Conservation (phyloP, 2,797 vertebrate genomes). For the Taenioides sp. region DNA sequence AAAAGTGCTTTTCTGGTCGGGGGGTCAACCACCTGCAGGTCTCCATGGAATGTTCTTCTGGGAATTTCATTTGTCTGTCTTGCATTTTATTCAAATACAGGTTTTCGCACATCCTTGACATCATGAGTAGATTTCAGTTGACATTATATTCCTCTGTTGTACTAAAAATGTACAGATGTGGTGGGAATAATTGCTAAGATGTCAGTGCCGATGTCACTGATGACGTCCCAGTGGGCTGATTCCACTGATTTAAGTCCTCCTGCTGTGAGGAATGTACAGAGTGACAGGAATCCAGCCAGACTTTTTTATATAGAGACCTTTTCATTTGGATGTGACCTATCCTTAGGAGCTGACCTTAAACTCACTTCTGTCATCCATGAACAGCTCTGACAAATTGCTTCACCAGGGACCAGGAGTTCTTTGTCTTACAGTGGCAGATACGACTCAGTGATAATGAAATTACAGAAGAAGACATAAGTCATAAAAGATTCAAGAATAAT, state of each 20-base stretch:
- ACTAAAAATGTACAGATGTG: not conserved
- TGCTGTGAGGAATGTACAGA: conserved; percentile 49
- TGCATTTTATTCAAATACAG: too few relatives aligned
- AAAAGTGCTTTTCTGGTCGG: too few relatives aligned
- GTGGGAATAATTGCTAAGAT: not conserved
- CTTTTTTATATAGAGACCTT: conserved; percentile 73
- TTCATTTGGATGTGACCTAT: conserved; percentile 70
- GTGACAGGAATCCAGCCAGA: conserved; percentile 54
- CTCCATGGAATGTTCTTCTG: too few relatives aligned
- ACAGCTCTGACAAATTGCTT: conserved; percentile 74
- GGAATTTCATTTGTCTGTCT: too few relatives aligned
- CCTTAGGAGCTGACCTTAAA: conserved; percentile 69
- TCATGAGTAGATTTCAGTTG: not conserved
- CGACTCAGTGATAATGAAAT: conserved; percentile 38
- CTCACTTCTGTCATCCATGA: conserved; percentile 69
- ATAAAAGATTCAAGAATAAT: not conserved
- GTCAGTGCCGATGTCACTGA: conserved; percentile 7
- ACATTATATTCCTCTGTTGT: not conserved
- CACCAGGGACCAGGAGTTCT: conserved; percentile 60
- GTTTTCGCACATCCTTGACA: not conserved
- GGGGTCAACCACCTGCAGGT: too few relatives aligned
- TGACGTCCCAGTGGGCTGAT: conserved; percentile 14
- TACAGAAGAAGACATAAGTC: not conserved
- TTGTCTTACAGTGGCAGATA: conserved; percentile 35
- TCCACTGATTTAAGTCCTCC: conserved; percentile 57